A percentile compares a stretch with the other conserved stretches of the same genome.
Evolutionary conservation across 2,888 invertebrate species (phyloP).

Genomic region (Orchesellides sinensis): DNA sequence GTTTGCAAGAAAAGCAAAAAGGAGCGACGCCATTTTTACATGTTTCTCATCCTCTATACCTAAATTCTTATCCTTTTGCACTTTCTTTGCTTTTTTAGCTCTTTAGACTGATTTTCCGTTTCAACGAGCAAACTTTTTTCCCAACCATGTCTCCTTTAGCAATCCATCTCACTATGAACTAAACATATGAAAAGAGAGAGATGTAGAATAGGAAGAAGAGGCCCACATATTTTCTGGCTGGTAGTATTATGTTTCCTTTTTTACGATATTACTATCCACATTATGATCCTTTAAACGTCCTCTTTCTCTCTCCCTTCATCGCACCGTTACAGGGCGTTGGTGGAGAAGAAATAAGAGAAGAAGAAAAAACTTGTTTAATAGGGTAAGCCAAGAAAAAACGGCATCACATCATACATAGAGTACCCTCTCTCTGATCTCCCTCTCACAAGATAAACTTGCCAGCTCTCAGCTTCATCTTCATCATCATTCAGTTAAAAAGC

Average conservation of each 20-base stretch:
- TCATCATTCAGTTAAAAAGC: constrained; percentile 16
- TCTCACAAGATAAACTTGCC: not conserved
- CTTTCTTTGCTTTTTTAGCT: constrained; percentile 9
- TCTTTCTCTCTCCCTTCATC: constrained; percentile 15
- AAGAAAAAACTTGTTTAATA: constrained; percentile 6
- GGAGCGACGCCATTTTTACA: not conserved
- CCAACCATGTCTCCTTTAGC: constrained; percentile 22
- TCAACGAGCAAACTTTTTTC: constrained; percentile 26
- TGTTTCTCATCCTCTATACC: not conserved
- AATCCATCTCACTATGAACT: constrained; percentile 36
- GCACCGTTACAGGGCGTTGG: constrained; percentile 26
- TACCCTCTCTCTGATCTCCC: not conserved
- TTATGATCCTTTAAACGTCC: constrained; percentile 42
- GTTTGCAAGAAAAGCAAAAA: not conserved
- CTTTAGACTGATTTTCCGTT: constrained; percentile 44
- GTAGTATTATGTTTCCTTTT: constrained; percentile 39
- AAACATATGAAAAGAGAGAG: not conserved
- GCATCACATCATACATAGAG: not conserved
- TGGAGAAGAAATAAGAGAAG: constrained; percentile 17
- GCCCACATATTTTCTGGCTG: constrained; percentile 4
- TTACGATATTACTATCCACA: constrained; percentile 49
- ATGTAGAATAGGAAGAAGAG: not conserved
- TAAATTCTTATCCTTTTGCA: constrained; percentile 1
- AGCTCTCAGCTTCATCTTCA: not conserved
- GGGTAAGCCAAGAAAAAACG: not conserved